Conservation (phyloP, 2,888 invertebrate species). For the Oxycera nigricornis region DNA sequence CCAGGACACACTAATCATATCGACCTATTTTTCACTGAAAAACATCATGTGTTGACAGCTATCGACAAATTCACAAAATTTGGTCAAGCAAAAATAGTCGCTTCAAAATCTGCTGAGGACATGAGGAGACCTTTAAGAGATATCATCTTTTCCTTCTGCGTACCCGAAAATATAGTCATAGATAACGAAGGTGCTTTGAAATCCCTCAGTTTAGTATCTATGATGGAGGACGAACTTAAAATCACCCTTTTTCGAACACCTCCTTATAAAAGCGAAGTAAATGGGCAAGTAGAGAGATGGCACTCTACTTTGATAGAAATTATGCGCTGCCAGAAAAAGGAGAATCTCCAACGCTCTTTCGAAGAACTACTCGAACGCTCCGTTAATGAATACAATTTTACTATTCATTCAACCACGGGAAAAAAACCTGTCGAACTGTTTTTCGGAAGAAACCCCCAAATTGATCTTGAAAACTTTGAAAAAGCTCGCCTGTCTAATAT, state of each 20-base stretch:
- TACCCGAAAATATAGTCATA: too few species aligned
- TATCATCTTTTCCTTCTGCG: too few species aligned
- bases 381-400: constrained; percentile 36
- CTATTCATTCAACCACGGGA: constrained; percentile 42
- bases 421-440: constrained; percentile 47
- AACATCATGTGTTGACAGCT: too few species aligned
- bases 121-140: too few species aligned
- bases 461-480: neutral
- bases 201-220: too few species aligned
- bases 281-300: constrained; percentile 42
- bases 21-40: too few species aligned
- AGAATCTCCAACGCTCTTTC: constrained; percentile 40
- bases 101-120: too few species aligned
- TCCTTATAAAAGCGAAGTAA: constrained; percentile 40
- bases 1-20: too few species aligned
- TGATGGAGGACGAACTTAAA: constrained; percentile 37
- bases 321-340: constrained; percentile 45
- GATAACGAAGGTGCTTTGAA: too few species aligned
- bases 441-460: constrained; percentile 39
- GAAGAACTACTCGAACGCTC: constrained; percentile 45
- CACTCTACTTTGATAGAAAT: constrained; percentile 41
- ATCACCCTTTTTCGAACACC: constrained; percentile 30
- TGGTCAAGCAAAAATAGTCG: too few species aligned
- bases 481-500: neutral
- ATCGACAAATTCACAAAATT: too few species aligned